Conservation (phyloP, 2,888 invertebrate genomes). For the Cosmopolites sordidus region DNA sequence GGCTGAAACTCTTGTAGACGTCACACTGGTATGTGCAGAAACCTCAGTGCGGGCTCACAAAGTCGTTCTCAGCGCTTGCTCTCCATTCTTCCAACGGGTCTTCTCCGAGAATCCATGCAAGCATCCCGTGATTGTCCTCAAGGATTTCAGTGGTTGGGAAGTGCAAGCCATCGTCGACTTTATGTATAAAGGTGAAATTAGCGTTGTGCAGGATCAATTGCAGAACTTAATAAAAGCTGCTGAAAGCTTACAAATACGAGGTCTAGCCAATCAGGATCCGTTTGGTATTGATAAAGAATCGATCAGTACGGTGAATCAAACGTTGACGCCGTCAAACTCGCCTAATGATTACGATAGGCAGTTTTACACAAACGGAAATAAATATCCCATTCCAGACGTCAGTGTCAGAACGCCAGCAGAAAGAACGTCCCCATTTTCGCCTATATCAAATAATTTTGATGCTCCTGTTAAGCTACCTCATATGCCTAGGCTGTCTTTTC, state of each 20-base stretch:
- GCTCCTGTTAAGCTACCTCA: conserved; percentile 49
- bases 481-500: conserved; percentile 48
- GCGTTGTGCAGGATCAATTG: conserved; percentile 79
- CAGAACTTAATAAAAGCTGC: conserved; percentile 82
- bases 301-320: conserved; percentile 40
- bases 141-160: conserved; percentile 81
- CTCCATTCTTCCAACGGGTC: conserved; percentile 84
- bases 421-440: conserved; percentile 42
- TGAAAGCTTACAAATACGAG: conserved; percentile 79
- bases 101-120: conserved; percentile 90
- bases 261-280: conserved; percentile 59
- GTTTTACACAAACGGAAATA: conserved; percentile 32
- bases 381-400: conserved; percentile 51
- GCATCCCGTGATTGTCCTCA: conserved; percentile 87
- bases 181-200: conserved; percentile 91
- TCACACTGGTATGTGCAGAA: conserved; percentile 84
- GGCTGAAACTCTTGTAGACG: conserved; percentile 83
- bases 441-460: conserved; percentile 48
- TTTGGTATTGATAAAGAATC: conserved; percentile 45
- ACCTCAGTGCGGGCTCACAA: conserved; percentile 84
- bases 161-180: conserved; percentile 87
- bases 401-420: conserved; percentile 19
- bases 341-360: conserved; percentile 47
- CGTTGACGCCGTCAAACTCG: conserved; percentile 48
- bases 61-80: conserved; percentile 83